Evolutionary conservation across 1,140 invertebrate genomes (phyloP).

Genomic region (Drosophila prosaltans): DNA sequence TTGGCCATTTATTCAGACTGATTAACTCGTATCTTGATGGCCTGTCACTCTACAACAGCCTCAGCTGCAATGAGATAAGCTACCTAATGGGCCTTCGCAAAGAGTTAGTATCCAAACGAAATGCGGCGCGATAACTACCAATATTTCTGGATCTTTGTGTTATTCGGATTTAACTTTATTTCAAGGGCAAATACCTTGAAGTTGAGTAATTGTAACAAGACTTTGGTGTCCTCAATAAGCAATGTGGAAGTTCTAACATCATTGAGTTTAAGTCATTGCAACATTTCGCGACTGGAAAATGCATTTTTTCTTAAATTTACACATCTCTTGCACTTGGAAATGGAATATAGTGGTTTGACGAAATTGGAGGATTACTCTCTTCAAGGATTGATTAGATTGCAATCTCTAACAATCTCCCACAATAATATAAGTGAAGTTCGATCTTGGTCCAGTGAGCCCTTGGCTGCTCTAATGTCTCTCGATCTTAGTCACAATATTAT

Average conservation of each 20-base stretch:
- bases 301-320: conserved; percentile 59
- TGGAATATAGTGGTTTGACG: conserved; percentile 54
- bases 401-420: conserved; percentile 55
- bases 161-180: conserved; percentile 11
- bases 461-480: conserved; percentile 50
- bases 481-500: conserved; percentile 69
- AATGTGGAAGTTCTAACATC: conserved; percentile 35
- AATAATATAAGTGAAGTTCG: conserved; percentile 62
- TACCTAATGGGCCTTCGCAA: conserved; percentile 18
- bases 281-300: conserved; percentile 55
- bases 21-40: conserved; percentile 69
- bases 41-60: conserved; percentile 42
- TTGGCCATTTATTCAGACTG: conserved; percentile 46
- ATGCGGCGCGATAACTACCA: conserved; percentile 41
- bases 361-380: conserved; percentile 59
- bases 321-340: conserved; percentile 53
- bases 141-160: conserved; percentile 22
- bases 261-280: conserved; percentile 62
- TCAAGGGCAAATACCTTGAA: conserved; percentile 30
- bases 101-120: conserved; percentile 45
- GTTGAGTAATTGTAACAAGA: conserved; percentile 58
- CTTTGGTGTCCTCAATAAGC: conserved; percentile 31
- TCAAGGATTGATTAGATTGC: conserved; percentile 55
- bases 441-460: conserved; percentile 64
- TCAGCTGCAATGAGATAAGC: conserved; percentile 70